Base-by-base conservation (phyloP, 64 coral and sea anemone genomes). In the Montipora cactus region DNA sequence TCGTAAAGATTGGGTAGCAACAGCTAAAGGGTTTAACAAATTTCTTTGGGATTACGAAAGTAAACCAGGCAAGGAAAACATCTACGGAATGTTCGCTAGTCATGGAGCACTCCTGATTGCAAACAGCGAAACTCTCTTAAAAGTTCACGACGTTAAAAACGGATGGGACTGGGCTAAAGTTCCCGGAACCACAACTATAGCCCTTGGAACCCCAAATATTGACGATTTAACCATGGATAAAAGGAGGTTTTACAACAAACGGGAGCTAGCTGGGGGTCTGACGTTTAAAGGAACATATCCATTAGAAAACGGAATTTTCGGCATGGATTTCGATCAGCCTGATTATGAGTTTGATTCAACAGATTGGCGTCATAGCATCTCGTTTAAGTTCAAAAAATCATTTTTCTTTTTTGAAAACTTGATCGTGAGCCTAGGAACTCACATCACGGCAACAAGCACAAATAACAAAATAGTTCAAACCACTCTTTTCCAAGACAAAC, bases 361-460 rank as follows among this genome's bases (percentile, higher is more conserved):
- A 77, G 62, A 57, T 49, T 64, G 89, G 25, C 74, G 91, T 62
- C 0, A 49, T 2, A 46, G 6, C 3, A 86, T 81, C 7, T 2
- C 68, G 3, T 90, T 98, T 49, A 16, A 89, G 12, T 98, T 98
- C 58, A 95, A 89, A 80, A 98, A 98, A 44, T 95, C 96, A 16
- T 58, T 85, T 59, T 98, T 95, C 89, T 92, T 95, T 67, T 69
- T 83, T 44, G 64, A 98, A 81, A 81, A 95, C 59, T 68, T 92
- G 5, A 61, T 95, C 21, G 94, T 95, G 61, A 80, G 83, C 22
- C 45, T 95, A 71, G 94, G 89, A 11, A 92, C 67, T 67, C 66
- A 92, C 25, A 92, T 95, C 14, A 37, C 13, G 1, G 37, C 80
- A 14, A n/a, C 21, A 7, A 11, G 45, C 13, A 66, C 53, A 28